A percentile compares a stretch with the other conserved stretches of the same genome.
Evolutionary conservation across 2,797 vertebrate genomes (phyloP).

Genomic region (Vultur gryphus): DNA sequence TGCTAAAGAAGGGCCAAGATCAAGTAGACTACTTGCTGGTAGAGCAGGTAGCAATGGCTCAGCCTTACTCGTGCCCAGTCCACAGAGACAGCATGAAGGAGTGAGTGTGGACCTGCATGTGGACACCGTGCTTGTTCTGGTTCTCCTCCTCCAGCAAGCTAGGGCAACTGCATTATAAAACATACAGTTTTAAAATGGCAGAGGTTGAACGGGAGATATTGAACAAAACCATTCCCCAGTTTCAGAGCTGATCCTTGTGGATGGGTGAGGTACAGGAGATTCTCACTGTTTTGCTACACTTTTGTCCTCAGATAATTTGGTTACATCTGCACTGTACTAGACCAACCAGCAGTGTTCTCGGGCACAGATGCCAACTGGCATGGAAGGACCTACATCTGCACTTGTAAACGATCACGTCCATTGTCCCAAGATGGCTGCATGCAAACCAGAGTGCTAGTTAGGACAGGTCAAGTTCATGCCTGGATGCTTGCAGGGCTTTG

Average conservation of each 20-base stretch:
- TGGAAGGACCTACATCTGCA: background rate
- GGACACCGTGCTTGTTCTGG: background rate
- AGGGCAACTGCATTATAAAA: background rate
- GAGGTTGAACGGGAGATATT: background rate
- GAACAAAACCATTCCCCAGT: background rate
- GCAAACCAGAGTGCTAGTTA: background rate
- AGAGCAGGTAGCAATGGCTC: background rate
- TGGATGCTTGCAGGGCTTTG: background rate
- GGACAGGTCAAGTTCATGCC: background rate
- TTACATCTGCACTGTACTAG: background rate
- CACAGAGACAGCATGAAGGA: background rate
- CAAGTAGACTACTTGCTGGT: background rate
- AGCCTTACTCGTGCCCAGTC: background rate
- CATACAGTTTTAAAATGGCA: background rate
- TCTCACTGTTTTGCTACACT: background rate
- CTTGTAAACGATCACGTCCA: rapidly evolving
- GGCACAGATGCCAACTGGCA: background rate
- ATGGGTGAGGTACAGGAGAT: background rate
- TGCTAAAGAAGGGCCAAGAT: background rate
- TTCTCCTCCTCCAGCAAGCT: background rate
- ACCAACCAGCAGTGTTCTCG: rapidly evolving
- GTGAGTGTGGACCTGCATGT: background rate
- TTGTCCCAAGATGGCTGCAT: rapidly evolving
- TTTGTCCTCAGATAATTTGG: background rate
- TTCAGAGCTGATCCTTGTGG: background rate